These are phyloP conservation scores for Thinocorus orbignyianus DNA, from an alignment of 2,113 vertebrate genomes.

Conservation along the genomic window DNA sequence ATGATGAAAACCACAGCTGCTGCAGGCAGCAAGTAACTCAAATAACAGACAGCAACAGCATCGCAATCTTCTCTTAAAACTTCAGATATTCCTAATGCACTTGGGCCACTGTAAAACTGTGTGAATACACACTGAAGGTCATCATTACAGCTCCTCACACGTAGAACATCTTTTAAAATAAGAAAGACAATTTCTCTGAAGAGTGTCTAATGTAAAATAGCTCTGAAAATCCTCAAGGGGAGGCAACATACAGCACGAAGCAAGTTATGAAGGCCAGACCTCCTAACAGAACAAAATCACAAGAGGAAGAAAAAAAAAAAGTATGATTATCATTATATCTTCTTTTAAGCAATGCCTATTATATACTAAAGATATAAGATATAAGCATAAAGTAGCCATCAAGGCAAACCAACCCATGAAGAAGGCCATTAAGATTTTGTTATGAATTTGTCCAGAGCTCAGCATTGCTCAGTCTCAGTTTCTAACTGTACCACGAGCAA, in stretches of 20 bases:
- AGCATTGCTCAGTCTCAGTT: neutral
- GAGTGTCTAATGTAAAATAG: neutral
- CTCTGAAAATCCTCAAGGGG: neutral
- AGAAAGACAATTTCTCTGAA: neutral
- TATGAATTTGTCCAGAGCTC: neutral
- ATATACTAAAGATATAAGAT: neutral
- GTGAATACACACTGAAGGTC: neutral
- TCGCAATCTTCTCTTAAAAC: neutral
- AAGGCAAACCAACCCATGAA: neutral
- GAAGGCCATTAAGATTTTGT: neutral
- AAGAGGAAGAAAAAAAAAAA: neutral
- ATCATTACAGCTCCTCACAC: neutral
- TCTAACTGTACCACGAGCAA: neutral
- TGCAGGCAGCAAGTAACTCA: neutral
- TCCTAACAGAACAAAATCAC: neutral
- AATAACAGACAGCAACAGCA: neutral
- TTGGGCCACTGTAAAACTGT: neutral
- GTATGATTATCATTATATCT: neutral
- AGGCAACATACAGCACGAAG: neutral
- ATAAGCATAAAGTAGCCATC: neutral
- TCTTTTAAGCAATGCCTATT: neutral
- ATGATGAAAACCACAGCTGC: neutral
- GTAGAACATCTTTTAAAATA: neutral
- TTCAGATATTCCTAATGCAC: neutral
- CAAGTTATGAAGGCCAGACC: neutral